A percentile compares a stretch with the other conserved stretches of the same genome.
phyloP scores from a whole-genome alignment of 1,140 invertebrate genomes.

The Drosophila pseudoobscura region DNA sequence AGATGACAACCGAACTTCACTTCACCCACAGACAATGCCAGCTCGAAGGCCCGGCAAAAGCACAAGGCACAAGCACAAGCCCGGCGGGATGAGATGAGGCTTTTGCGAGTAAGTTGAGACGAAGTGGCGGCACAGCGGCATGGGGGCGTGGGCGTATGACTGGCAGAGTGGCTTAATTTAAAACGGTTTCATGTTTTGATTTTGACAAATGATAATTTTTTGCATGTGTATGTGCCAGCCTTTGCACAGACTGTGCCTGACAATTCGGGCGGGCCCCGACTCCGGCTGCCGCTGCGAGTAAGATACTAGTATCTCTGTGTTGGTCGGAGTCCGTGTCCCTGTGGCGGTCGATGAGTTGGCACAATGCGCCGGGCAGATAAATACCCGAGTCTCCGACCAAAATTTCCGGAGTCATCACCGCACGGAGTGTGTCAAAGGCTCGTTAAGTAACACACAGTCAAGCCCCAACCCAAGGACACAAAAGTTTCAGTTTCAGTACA shows the following conservation, averaged over 20 bases:
- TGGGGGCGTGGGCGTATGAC: slow-evolving; percentile 13
- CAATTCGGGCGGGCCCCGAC: slow-evolving; percentile 48
- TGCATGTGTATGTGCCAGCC: slow-evolving; percentile 57
- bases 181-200: slow-evolving; percentile 79
- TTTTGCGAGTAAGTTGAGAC: slow-evolving; percentile 12
- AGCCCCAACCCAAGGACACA: slow-evolving; percentile 8
- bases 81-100: slow-evolving; percentile 1
- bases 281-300: slow-evolving; percentile 15
- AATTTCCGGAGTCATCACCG: slow-evolving; percentile 22
- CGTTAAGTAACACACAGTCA: slow-evolving; percentile 54
- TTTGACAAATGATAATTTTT: slow-evolving; percentile 81
- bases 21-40: slow-evolving; percentile 75
- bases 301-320: slow-evolving; percentile 44
- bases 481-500: slow-evolving; percentile 62
- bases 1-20: slow-evolving; percentile 76
- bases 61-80: slow-evolving; percentile 26
- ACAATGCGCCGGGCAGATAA: slow-evolving; percentile 69
- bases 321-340: slow-evolving; percentile 24
- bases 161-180: slow-evolving; percentile 76
- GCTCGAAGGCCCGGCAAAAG: slow-evolving; percentile 55
- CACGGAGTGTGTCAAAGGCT: slow-evolving; percentile 65
- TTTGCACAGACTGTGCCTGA: slow-evolving; percentile 55
- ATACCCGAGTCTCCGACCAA: slow-evolving; percentile 18
- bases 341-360: slow-evolving; percentile 67
- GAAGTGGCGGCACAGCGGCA: neutral